Conservation (phyloP, 2,113 vertebrate genomes). For the human region DNA sequence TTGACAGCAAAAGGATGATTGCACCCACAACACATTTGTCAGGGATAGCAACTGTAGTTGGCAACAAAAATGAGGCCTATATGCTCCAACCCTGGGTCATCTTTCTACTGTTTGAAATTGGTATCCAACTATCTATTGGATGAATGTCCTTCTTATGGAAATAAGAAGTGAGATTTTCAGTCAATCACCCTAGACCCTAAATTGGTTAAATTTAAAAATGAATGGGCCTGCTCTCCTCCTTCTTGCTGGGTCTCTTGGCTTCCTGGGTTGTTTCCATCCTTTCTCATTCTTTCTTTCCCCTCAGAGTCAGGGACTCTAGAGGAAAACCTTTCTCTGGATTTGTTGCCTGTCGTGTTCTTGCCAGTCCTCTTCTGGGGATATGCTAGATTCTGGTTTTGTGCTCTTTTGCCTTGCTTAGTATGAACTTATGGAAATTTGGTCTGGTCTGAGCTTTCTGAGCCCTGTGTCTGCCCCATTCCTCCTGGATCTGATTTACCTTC, state of each 20-base stretch:
- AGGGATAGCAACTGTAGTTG: background rate
- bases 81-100: background rate
- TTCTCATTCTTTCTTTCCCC: background rate
- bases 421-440: background rate
- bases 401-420: background rate
- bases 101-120: background rate
- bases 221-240: background rate
- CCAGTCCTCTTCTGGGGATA: background rate
- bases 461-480: background rate
- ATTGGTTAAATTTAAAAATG: background rate
- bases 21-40: background rate
- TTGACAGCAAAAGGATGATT: background rate
- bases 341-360: background rate
- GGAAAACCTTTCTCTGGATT: background rate
- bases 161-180: background rate
- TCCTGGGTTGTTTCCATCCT: background rate
- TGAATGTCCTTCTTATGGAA: background rate
- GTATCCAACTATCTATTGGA: background rate
- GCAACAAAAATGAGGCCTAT: background rate
- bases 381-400: background rate
- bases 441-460: background rate
- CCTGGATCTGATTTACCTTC: background rate
- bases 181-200: background rate
- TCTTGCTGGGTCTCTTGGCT: background rate
- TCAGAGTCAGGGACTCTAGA: background rate